Conservation (phyloP, 1,140 invertebrate species). For the Rhagoletis pomonella region DNA sequence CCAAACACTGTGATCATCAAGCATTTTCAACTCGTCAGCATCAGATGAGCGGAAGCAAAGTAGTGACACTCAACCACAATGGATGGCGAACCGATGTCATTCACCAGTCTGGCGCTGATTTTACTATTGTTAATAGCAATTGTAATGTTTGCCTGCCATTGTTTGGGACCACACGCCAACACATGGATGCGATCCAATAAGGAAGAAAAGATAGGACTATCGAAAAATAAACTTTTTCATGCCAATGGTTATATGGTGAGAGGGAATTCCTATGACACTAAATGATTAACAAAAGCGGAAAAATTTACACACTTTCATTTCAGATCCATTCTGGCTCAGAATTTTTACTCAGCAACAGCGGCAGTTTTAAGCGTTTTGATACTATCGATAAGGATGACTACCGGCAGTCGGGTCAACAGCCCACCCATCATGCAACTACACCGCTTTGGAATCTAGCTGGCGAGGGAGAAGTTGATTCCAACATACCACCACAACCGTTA, state of each 20-base stretch:
- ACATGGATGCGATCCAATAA: constrained; percentile 78
- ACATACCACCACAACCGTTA: constrained; percentile 74
- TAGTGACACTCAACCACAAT: constrained; percentile 61
- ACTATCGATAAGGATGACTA: constrained; percentile 76
- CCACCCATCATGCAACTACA: constrained; percentile 61
- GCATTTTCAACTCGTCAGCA: neutral
- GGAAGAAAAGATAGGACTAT: constrained; percentile 79
- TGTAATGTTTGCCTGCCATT: constrained; percentile 75
- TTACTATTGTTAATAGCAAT: constrained; percentile 72
- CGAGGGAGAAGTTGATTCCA: constrained; percentile 62
- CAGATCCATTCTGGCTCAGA: constrained; percentile 82
- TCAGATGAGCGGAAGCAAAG: constrained; percentile 10
- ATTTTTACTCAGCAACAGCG: constrained; percentile 79
- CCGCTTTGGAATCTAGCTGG: constrained; percentile 69
- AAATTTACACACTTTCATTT: constrained; percentile 55
- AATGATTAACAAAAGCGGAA: neutral
- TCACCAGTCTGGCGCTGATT: constrained; percentile 71
- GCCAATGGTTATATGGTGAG: constrained; percentile 80
- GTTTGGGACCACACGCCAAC: constrained; percentile 76
- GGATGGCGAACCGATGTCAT: constrained; percentile 71
- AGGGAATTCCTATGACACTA: constrained; percentile 51
- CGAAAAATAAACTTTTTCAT: constrained; percentile 78
- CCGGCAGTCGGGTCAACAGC: constrained; percentile 70
- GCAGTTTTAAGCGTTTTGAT: constrained; percentile 82
- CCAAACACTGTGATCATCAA: too few relatives aligned